Evolutionary conservation across 2,797 vertebrate species (phyloP), one percentile per base, ranked within the genome.

Genomic region (Phrynocephalus guinanensis): DNA sequence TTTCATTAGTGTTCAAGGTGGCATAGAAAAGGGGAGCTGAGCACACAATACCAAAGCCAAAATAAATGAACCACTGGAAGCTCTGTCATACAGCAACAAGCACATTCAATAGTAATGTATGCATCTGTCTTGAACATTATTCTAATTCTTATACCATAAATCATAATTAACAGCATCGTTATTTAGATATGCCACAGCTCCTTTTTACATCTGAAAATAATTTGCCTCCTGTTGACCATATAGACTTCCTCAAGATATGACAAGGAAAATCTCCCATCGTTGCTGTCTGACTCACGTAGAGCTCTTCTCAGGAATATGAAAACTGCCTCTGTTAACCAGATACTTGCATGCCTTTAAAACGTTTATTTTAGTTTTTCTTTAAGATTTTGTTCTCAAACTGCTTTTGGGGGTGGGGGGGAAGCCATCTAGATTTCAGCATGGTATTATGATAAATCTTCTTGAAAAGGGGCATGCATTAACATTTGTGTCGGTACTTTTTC

Each of bases 401-500:
- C 95, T 96, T 96, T 96, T 96, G 96, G 96, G 93, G 38, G n/a
- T n/a, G 93, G 93, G 92, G 92, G 92, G 88, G 22, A n/a, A 56
- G n/a, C 44, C 92, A 93, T 94, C 95, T 94, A 96, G 94, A 93
- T 96, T 96, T 96, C 95, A 95, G 94, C 90, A 68, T 93, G 95
- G 95, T 95, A 96, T 96, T 96, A 94, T 92, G 91, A 96, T 96
- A 97, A 96, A 96, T 95, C 96, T 96, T 96, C 95, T 95, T 30
- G 66, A 96, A 96, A 95, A 96, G 92, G 95, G 93, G 93, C 94
- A 92, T 94, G 94, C 90, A 95, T 97, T 97, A 96, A 97, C 96
- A 95, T 96, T 96, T 97, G 89, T 95, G 95, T 95, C 77, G 80
- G 91, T 95, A 96, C 96, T 95, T 97, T 97, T 96, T 97, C 95